Evolutionary conservation across 2,888 invertebrate genomes (phyloP), one percentile per base, ranked within the genome.

Genomic region (Iphiclides podalirius): DNA sequence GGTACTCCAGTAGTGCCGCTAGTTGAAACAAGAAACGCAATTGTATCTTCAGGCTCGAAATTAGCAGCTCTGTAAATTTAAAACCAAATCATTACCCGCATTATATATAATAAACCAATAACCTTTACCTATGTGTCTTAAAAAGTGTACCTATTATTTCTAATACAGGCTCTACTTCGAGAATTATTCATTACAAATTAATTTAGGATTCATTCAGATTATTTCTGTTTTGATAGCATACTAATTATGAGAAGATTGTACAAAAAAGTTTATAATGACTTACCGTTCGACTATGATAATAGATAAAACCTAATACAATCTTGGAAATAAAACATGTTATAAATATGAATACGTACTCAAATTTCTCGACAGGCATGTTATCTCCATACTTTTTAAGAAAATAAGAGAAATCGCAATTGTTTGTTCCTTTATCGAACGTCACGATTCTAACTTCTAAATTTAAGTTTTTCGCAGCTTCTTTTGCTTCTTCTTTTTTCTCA

Each of bases 1-100:
- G 75, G 72, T 4, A 62, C 15, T 1, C 76, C 76, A 1, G 72
- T 76, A 0, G 74, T 66, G 0, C 77, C 77, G 14, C 77, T 76
- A 0, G 77, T 74, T 0, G 68, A 42, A 17, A 70, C 26, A 1
- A 75, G 40, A 12, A 63, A 44, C 0, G 63, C 61, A 14, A 59
- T 52, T 0, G 68, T 67, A 4, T 69, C 61, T 1, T 54, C 63
- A 1, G 75, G 54, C 34, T 75, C 64, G 3, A 76, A 68, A 34
- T 75, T 68, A 4, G 55, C 43, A 17, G 66, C 47, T 35, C 75
- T 74, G 53, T n/a, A 39, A 15, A 14, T 3, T 20, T 20, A n/a
- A 31, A 12, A 31, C 6, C n/a, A 31, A 11, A 12, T 9, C n/a
- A 9, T 4, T 11, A n/a, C 11, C 4, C n/a, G 1, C n/a, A n/a